Base-by-base conservation (phyloP, 1,140 invertebrate genomes). In the Camponotus vicinus region DNA sequence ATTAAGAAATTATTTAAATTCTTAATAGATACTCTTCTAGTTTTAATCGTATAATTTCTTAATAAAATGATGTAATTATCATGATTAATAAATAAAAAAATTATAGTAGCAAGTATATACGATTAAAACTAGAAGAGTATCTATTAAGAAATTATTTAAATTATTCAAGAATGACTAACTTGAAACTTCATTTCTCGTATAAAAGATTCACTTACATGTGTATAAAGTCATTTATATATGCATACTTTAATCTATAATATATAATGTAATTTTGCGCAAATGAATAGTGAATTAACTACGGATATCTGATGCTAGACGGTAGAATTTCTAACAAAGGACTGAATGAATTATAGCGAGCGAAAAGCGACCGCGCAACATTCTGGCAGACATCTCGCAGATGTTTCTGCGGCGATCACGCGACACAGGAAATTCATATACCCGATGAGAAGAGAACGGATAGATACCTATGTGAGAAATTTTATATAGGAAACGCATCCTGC, bases 371-470 rank as follows among this genome's bases (percentile, higher is more conserved):
- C 27, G 61, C 78, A 71, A 89, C 88, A 86, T 89, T 89, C 79
- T 63, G 79, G 55, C 69, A 75, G 55, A 63, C 40, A 89, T 89
- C 73, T 84, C 67, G 76, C 88, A 89, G 88, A 88, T 89, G 88
- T 86, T 73, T 61, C 77, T 40, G 57, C n/a, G 9, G 37, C 70
- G 52, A 83, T 75, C 79, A 49, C 69, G 69, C 69, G 79, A 83
- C 79, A 83, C 69, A 83, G 42, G 69, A 75, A 75, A 83, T 73
- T 82, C 79, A 83, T 42, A 40, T 61, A 45, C 11, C n/a, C 32
- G 42, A 40, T 49, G 45, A 83, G 69, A 63, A 75, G 79, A 75
- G 55, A 61, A 34, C 27, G 55, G 32, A 83, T 42, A 73, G 79
- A 42, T 73, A 27, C 27, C 27, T 27, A 70, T 73, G 69, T 21